These are phyloP conservation scores for Penelope pileata DNA, from an alignment of 2,113 vertebrate species.

Conservation along the genomic window DNA sequence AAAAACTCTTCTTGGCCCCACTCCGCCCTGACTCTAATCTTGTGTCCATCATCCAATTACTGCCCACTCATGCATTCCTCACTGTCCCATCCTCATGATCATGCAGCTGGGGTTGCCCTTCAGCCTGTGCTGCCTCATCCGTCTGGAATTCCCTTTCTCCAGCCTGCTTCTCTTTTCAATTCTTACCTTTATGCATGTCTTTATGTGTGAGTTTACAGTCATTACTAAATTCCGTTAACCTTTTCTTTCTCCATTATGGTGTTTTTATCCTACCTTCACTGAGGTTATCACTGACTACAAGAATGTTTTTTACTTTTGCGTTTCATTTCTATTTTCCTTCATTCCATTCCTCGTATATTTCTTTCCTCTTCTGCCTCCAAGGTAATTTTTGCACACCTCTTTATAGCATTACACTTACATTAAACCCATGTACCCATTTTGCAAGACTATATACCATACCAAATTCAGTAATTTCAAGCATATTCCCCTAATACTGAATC, in stretches of 20 bases:
- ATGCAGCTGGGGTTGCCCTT: constrained; percentile 53
- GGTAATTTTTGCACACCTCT: neutral
- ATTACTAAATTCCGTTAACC: accelerated
- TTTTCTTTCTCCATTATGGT: accelerated
- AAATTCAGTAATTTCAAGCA: neutral
- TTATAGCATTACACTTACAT: neutral
- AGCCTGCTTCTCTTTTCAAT: neutral
- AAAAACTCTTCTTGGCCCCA: constrained; percentile 13
- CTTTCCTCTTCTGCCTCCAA: neutral
- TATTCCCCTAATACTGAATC: neutral
- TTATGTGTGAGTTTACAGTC: neutral
- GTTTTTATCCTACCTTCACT: neutral
- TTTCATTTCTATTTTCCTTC: neutral
- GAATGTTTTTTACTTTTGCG: neutral
- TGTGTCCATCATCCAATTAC: constrained; percentile 17
- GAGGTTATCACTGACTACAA: neutral
- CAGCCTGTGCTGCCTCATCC: neutral
- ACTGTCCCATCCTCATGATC: neutral
- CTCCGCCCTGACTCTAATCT: neutral
- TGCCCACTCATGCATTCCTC: constrained; percentile 63
- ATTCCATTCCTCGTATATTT: neutral
- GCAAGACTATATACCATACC: neutral
- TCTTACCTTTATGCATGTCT: neutral
- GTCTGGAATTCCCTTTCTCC: constrained; percentile 18
- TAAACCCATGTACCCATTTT: neutral